Base-by-base conservation (phyloP, 2,888 invertebrate genomes). In the Stenolophus ochropezus region DNA sequence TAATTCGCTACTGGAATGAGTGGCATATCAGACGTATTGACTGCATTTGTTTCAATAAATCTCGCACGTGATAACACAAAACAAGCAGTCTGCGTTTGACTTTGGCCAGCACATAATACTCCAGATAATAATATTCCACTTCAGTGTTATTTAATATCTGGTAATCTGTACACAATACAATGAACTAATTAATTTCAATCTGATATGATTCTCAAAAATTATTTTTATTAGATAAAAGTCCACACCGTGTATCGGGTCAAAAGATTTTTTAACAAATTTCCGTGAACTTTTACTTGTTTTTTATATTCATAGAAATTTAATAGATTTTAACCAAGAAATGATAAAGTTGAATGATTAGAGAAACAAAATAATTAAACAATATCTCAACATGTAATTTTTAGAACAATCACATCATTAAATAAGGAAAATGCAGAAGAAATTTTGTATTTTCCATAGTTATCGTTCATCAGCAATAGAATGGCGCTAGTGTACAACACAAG, bases 1-100 rank as follows among this genome's bases (percentile, higher is more conserved):
- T 69, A 69, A 69, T 33, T 69, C 25, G 18, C 1, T 20, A 25
- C 18, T 42, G 18, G 33, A 69, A 33, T 69, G 65, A 33, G 61
- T 25, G 65, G 3, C 16, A 33, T n/a, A n/a, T 14, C 18, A 6
- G 14, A 27, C 65, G 27, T 27, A 69, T 69, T 69, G 33, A 69
- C 33, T 25, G 23, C 27, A 33, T 69, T 69, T 33, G 33, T 69
- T 69, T 16, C 4, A 14, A 69, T 69, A 69, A 69, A 69, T 69
- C 33, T 16, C 16, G 3, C 23, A 27, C 18, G 65, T 69, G 65
- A 33, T 69, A n/a, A 69, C 27, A 69, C 16, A 6, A 69, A 69
- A n/a, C 16, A 69, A 1, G 18, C 20, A 61, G 25, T 14, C 11
- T 27, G 6, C 23, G 21, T 56, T 56, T 21, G 56, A 56, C 56